These are phyloP conservation scores for Nasalis larvatus DNA, from an alignment of 2,113 vertebrate species.

Conservation along the genomic window DNA sequence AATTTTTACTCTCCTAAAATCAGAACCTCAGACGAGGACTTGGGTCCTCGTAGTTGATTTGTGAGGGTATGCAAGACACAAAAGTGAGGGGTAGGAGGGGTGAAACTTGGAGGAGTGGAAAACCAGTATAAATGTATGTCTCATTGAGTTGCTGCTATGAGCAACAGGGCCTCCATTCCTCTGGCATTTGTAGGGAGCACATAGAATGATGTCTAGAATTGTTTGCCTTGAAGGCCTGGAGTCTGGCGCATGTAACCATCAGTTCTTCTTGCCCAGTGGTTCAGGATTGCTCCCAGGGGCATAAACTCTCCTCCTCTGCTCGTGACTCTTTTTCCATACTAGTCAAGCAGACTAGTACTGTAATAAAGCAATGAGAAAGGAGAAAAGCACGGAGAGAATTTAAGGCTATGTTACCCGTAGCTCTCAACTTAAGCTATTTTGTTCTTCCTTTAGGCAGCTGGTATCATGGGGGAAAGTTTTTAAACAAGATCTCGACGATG, in stretches of 20 bases:
- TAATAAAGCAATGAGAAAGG: neutral
- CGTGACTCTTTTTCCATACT: neutral
- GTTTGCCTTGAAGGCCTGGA: neutral
- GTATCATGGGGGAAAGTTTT: neutral
- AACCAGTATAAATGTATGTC: neutral
- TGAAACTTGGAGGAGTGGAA: neutral
- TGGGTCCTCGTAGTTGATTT: neutral
- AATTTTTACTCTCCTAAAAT: neutral
- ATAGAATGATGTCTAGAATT: neutral
- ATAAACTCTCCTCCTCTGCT: neutral
- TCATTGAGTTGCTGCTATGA: neutral
- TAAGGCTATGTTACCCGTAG: fast-evolving
- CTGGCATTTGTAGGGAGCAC: neutral
- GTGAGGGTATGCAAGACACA: neutral
- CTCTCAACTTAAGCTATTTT: neutral
- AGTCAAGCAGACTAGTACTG: neutral
- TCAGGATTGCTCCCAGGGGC: neutral
- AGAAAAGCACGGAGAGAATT: neutral
- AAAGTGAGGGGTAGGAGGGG: neutral
- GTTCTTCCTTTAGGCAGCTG: neutral
- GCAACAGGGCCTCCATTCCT: neutral
- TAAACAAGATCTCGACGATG: neutral
- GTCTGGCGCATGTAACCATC: neutral
- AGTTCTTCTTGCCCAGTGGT: neutral
- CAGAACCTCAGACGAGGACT: neutral